Percentiles rank a stretch among this genome's conserved stretches.
Evolutionary conservation across 2,888 invertebrate genomes (phyloP).

Genomic region (Eupithecia insigniata): DNA sequence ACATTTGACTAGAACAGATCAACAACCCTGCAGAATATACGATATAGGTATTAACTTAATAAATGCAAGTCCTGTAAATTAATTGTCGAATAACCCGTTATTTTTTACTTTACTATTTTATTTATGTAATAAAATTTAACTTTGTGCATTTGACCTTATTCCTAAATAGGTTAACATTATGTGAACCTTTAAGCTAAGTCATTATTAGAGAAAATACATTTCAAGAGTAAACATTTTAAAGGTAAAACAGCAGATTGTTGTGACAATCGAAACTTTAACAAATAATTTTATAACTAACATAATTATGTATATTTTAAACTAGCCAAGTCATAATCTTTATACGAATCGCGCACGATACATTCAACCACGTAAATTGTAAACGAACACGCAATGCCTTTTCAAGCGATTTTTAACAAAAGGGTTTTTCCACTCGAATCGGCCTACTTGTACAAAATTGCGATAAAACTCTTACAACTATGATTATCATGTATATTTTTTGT

Average conservation of each 20-base stretch:
- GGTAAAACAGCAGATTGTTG: constrained; percentile 45
- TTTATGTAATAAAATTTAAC: constrained; percentile 30
- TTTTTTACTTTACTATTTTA: constrained; percentile 20
- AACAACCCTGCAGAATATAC: constrained; percentile 64
- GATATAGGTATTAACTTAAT: constrained; percentile 44
- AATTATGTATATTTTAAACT: constrained; percentile 44
- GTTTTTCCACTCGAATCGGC: constrained; percentile 31
- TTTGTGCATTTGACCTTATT: constrained; percentile 42
- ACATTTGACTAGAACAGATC: constrained; percentile 62
- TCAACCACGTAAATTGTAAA: constrained; percentile 41
- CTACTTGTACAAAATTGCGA: constrained; percentile 43
- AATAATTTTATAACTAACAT: constrained; percentile 40
- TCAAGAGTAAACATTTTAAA: constrained; percentile 47
- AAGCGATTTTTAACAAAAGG: constrained; percentile 38
- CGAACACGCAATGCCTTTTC: constrained; percentile 44
- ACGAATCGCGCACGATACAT: constrained; percentile 44
- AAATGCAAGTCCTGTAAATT: constrained; percentile 39
- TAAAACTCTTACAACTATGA: constrained; percentile 39
- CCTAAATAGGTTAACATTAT: constrained; percentile 37
- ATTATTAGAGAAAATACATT: constrained; percentile 46
- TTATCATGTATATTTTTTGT: constrained; percentile 45
- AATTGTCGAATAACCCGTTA: constrained; percentile 13
- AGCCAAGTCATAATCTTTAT: constrained; percentile 41
- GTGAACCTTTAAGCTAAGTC: constrained; percentile 39
- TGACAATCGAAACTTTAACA: constrained; percentile 43